Conservation (phyloP, 2,888 invertebrate species). For the Melanostoma scalare region DNA sequence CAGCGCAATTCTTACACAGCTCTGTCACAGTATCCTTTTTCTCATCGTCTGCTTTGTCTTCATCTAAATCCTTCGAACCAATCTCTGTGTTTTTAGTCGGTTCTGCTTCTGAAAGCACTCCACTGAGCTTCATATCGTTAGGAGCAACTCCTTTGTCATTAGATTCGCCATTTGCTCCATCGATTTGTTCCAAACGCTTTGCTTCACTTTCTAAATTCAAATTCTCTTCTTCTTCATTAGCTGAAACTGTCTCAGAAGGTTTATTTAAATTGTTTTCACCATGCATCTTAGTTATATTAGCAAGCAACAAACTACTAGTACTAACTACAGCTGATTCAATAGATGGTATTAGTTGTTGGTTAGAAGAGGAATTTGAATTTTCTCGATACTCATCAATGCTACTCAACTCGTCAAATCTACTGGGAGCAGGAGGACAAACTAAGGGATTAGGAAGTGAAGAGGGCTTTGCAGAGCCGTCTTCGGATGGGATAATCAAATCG, state of each 20-base stretch:
- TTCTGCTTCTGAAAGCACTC: too few relatives aligned
- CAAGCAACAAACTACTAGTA: constrained; percentile 75
- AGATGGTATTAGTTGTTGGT: constrained; percentile 56
- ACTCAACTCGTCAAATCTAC: constrained; percentile 54
- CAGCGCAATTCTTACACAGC: constrained; percentile 60
- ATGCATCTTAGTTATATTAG: constrained; percentile 59
- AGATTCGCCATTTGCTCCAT: constrained; percentile 8
- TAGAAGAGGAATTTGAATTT: constrained; percentile 37
- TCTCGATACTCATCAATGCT: constrained; percentile 59
- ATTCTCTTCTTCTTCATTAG: constrained; percentile 45
- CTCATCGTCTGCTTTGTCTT: background rate
- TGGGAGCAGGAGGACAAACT: constrained; percentile 30
- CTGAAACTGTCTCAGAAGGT: constrained; percentile 67
- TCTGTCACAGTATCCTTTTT: constrained; percentile 5
- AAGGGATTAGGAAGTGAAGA: constrained; percentile 28
- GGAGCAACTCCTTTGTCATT: background rate
- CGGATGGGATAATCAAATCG: constrained; percentile 51
- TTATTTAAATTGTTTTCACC: constrained; percentile 47
- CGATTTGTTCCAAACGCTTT: constrained; percentile 5
- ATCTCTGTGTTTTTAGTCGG: background rate
- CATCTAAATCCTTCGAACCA: background rate
- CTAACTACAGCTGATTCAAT: constrained; percentile 73
- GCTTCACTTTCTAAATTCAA: constrained; percentile 4
- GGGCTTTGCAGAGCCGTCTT: constrained; percentile 6
- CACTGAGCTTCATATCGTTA: constrained; percentile 1